Evolutionary conservation across 1,140 invertebrate genomes (phyloP).

Genomic region (Magallana angulata): DNA sequence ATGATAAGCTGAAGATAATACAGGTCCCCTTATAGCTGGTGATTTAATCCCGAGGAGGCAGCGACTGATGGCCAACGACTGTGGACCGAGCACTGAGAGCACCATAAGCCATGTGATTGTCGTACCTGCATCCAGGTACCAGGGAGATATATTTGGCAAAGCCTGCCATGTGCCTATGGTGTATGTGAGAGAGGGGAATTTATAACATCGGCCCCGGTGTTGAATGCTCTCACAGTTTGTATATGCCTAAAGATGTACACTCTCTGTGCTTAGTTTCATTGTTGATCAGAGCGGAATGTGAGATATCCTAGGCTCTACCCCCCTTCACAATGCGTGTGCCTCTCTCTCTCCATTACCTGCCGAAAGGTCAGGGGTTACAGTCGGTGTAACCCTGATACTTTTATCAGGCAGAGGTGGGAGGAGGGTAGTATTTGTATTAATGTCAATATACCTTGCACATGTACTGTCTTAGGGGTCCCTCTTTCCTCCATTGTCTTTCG

Average conservation of each 20-base stretch:
- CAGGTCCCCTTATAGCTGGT: slow-evolving; percentile 37
- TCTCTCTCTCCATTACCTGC: slow-evolving; percentile 39
- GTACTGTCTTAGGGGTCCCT: neutral
- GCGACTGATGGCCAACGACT: neutral
- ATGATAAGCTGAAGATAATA: neutral
- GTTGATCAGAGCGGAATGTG: slow-evolving; percentile 39
- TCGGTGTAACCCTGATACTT: slow-evolving; percentile 15
- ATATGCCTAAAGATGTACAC: slow-evolving; percentile 62
- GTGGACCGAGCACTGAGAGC: neutral
- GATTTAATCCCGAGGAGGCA: slow-evolving; percentile 13
- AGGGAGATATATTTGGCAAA: slow-evolving; percentile 55
- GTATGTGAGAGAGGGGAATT: slow-evolving; percentile 43
- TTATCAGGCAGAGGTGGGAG: neutral
- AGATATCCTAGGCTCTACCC: slow-evolving; percentile 16
- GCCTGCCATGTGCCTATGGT: slow-evolving; percentile 50
- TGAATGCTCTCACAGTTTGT: slow-evolving; percentile 42
- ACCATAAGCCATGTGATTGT: neutral
- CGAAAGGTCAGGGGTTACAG: slow-evolving; percentile 27
- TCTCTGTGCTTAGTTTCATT: slow-evolving; percentile 39
- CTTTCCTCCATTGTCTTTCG: no score
- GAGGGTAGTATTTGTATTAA: slow-evolving; percentile 22
- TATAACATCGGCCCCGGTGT: slow-evolving; percentile 42
- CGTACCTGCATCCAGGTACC: slow-evolving; percentile 20
- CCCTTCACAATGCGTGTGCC: neutral
- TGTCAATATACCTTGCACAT: neutral